Evolutionary conservation across 30 jellyfish, hydroid and myxozoan genomes (phyloP).

Genomic region (Hydractinia symbiolongicarpus): DNA sequence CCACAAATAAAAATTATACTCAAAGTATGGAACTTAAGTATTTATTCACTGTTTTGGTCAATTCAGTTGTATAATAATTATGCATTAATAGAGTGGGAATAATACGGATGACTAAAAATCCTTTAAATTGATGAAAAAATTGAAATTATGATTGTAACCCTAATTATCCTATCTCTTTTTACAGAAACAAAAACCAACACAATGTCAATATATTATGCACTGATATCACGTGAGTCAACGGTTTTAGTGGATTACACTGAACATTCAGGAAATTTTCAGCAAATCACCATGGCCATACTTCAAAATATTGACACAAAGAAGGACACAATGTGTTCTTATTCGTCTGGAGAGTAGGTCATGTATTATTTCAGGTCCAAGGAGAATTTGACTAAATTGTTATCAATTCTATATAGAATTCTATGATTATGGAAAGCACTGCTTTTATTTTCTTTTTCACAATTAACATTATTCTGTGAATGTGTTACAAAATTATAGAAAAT

Average conservation of each 20-base stretch:
- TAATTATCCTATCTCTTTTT: too few relatives aligned
- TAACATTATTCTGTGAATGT: background rate
- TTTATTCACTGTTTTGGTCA: too few relatives aligned
- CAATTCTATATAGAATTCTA: background rate
- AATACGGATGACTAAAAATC: too few relatives aligned
- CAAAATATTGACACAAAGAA: conserved; percentile 45
- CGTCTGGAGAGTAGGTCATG: conserved; percentile 61
- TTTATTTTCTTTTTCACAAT: background rate
- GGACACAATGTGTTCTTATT: conserved; percentile 71
- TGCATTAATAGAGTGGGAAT: too few relatives aligned
- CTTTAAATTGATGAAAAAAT: too few relatives aligned
- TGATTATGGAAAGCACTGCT: background rate
- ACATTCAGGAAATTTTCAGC: conserved; percentile 73
- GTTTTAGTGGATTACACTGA: conserved; percentile 78
- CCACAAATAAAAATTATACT: too few relatives aligned
- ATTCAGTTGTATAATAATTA: too few relatives aligned
- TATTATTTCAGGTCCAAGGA: background rate
- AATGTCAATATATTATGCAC: conserved; percentile 77
- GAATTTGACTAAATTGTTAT: background rate
- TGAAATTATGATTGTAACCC: too few relatives aligned
- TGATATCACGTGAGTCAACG: conserved; percentile 66
- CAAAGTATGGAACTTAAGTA: too few relatives aligned
- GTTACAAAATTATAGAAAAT: background rate
- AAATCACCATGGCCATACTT: conserved; percentile 54
- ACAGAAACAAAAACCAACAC: background rate